These are phyloP conservation scores for Ardeotis arabs DNA, from an alignment of 2,113 vertebrate genomes.

Conservation along the genomic window DNA sequence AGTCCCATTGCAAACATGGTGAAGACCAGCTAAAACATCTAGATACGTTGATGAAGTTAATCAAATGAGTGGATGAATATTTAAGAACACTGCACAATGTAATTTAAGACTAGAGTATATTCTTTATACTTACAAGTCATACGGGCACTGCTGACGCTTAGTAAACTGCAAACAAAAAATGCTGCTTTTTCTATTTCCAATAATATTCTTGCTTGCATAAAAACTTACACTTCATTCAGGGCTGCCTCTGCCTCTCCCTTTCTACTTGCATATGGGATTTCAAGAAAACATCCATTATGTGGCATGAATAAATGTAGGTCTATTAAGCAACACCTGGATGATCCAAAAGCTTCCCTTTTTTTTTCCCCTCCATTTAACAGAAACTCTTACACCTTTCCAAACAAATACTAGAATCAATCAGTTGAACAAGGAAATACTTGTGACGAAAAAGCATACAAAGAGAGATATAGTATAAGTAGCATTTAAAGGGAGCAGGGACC, in stretches of 20 bases:
- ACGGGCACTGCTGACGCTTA: background rate
- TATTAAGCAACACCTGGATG: background rate
- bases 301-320: background rate
- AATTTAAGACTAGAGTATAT: background rate
- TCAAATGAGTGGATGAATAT: background rate
- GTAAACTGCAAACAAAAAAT: background rate
- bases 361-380: background rate
- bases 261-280: background rate
- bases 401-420: background rate
- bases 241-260: background rate
- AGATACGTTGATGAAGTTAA: background rate
- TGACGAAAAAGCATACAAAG: background rate
- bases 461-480: background rate
- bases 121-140: background rate
- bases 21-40: background rate
- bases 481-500: background rate
- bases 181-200: background rate
- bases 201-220: background rate
- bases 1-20: background rate
- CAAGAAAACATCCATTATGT: background rate
- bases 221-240: background rate
- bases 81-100: background rate
- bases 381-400: background rate
- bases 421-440: background rate
- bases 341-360: background rate